Base-by-base conservation (phyloP, 2,113 vertebrate species). In the Melanostigma gelatinosum region DNA sequence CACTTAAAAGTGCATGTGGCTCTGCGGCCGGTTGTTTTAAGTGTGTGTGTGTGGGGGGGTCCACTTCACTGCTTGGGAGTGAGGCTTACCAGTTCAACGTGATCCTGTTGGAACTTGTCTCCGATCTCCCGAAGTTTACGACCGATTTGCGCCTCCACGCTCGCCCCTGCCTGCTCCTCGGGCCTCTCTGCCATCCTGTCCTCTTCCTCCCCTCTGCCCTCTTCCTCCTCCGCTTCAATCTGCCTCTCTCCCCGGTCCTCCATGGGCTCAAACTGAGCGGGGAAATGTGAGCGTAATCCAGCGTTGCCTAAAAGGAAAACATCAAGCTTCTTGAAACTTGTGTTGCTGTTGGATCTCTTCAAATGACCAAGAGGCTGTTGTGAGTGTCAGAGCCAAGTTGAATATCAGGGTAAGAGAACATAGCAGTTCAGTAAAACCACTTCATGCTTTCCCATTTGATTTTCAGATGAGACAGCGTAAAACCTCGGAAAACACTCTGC, bases 81-180 rank as follows among this genome's bases (percentile, higher is more conserved):
- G 18, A 72, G 58, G 22, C 93, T 93, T 83, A 94, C 94, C 94
- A 91, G 73, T 75, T 93, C 92, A 57, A 93, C 52, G 34, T 94
- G 93, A 67, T 94, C 92, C 75, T 92, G 91, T n/a, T 94, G 85
- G 89, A 94, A 94, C 88, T 91, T 89, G 92, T 94, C 94, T 71
- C 94, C 94, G 13, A 94, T 94, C 80, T 93, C 91, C 77, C 93
- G 92, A 24, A 94, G 93, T 80, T 93, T 94, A 18, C 91, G 94
- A 13, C 94, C 94, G 27, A 94, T 92, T 74, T 92, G 89, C 32
- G 66, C 88, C 88, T 94, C 93, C 0, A 76, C 83, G 78, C 94
- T 94, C 86, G 89, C 20, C 46, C 63, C 91, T 3, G 81, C 87
- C 65, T 79, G 87, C 86, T 85, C 91, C 82, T 72, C 87, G 1